These are phyloP conservation scores for Knipowitschia caucasica DNA, from an alignment of 2,797 vertebrate genomes.

Conservation along the genomic window DNA sequence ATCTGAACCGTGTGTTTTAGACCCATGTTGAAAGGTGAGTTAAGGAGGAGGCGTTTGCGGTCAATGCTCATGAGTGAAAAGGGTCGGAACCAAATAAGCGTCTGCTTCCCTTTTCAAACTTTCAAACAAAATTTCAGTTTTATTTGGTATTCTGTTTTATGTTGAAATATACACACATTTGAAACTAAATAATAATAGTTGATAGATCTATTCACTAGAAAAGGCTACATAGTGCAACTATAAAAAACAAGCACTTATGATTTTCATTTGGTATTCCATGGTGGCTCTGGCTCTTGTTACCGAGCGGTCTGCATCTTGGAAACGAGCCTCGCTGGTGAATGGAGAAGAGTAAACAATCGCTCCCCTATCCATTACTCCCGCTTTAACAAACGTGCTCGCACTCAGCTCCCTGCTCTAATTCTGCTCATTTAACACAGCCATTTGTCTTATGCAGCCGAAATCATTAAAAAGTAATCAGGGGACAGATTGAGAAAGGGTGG, in stretches of 20 bases:
- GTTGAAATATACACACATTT: no score
- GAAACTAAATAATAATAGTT: no score
- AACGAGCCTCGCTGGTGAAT: slow-evolving; percentile 43
- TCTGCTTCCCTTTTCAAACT: no score
- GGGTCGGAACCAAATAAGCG: no score
- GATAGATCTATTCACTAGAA: no score
- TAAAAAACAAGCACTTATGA: slow-evolving; percentile 1
- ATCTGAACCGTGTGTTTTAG: no score
- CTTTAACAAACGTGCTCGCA: slow-evolving; percentile 73
- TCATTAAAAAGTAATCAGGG: slow-evolving; percentile 86
- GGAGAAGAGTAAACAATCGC: slow-evolving; percentile 69
- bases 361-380: slow-evolving; percentile 72
- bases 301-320: slow-evolving; percentile 32
- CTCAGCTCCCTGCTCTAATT: slow-evolving; percentile 76
- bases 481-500: slow-evolving; percentile 68
- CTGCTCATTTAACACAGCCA: slow-evolving; percentile 79
- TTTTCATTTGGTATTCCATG: background rate
- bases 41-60: no score
- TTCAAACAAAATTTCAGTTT: no score
- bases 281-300: slow-evolving; percentile 1
- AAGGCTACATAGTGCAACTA: background rate
- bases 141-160: no score
- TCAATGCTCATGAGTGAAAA: no score
- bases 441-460: slow-evolving; percentile 80
- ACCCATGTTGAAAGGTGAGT: no score